Base-by-base conservation (phyloP, 2,797 vertebrate species). In the Benthosema pterotum region DNA sequence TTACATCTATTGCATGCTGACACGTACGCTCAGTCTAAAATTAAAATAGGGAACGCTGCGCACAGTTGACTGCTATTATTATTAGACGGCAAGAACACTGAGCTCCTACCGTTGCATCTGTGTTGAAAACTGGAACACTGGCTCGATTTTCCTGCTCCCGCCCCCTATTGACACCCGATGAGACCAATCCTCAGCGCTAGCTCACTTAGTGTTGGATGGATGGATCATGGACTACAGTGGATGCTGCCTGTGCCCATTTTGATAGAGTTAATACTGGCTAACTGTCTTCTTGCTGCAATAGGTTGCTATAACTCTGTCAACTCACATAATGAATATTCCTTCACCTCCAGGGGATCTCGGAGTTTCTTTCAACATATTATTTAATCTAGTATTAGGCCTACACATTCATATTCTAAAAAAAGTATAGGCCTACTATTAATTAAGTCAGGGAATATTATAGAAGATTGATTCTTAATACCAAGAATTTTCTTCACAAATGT, bases 121-220 rank as follows among this genome's bases (percentile, higher is more conserved):
- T 51, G 75, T 68, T 56, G 13, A 32, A 57, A 67, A 77, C 67
- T 69, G n/a, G 70, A 84, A 58, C 75, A 67, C 38, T 52, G 71
- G 58, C 77, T 85, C 70, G 48, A 22, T 60, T 14, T 19, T 17
- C 18, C 54, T 69, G 7, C 11, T 59, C 87, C 89, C 89, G 70
- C 90, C 89, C 75, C 74, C 17, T 19, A 83, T 28, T 69, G 88
- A 78, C 87, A 67, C 8, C 25, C 43, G 17, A 25, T 0, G 0
- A 0, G 69, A 67, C 90, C 89, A 90, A 90, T 91, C 77, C 18
- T 8, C 15, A 0, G 32, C 19, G 59, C 8, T 1, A 11, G 43
- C 45, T 45, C 13, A 60, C 2, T 52, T 52, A n/a, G 63, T 65
- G 57, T 57, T 60, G 69, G 67, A 32, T 19, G 15, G 17, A 15